Evolutionary conservation across 2,888 invertebrate genomes (phyloP), one percentile per base, ranked within the genome.

Genomic region (Mesopsocus fuscifrons): DNA sequence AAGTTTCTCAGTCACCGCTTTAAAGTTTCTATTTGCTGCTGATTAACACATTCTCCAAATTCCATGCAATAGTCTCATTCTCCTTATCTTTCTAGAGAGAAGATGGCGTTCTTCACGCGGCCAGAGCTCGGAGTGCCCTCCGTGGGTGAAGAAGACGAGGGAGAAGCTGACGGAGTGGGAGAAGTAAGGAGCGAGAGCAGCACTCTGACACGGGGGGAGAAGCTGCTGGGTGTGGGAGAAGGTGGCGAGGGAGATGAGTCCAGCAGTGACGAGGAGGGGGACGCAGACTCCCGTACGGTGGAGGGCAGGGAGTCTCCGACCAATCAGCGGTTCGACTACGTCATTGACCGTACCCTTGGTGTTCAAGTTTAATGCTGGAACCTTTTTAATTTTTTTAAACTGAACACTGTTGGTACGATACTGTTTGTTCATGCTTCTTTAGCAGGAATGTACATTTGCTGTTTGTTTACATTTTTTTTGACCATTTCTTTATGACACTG

Each of bases 41-140:
- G n/a, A n/a, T n/a, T n/a, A n/a, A n/a, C n/a, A n/a, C n/a, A n/a
- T n/a, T n/a, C n/a, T n/a, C n/a, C n/a, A n/a, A n/a, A n/a, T n/a
- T n/a, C n/a, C n/a, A n/a, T n/a, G n/a, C n/a, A n/a, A n/a, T n/a
- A n/a, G n/a, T n/a, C n/a, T n/a, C n/a, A n/a, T n/a, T 34, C 31
- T 48, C 45, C 38, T 46, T 42, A 41, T 22, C 30, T 34, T 67
- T 67, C 22, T 66, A 92, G 92, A 66, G 91, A 92, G 65, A 92
- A 92, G 65, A 91, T 94, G 80, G 88, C 89, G 33, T 94, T 92
- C 66, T 92, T 94, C 62, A 91, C 89, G 1, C 75, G 81, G 53
- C 73, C 77, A 49, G 82, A 79, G 53, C 62, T 76, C 23, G 76
- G 72, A 46, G 77, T 85, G 54, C 84, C 85, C 44, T 70, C 79